phyloP scores from a whole-genome alignment of 2,113 vertebrate genomes.

The Podilymbus podiceps region DNA sequence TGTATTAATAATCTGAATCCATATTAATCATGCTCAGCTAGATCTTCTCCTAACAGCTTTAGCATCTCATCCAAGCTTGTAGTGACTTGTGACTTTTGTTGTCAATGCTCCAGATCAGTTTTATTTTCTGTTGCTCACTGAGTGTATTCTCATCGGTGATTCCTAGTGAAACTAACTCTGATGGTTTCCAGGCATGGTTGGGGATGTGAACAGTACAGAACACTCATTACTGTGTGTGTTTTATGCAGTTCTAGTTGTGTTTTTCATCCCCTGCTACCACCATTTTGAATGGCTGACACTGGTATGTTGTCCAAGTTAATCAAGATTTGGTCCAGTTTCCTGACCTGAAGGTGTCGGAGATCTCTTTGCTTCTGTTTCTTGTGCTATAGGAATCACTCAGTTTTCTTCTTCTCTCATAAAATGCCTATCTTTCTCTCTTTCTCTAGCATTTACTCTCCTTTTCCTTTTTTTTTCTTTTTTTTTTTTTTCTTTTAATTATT shows the following conservation, averaged over 20 bases:
- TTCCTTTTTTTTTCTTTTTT: background rate
- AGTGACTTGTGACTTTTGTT: background rate
- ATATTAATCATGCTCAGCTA: background rate
- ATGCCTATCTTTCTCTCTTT: background rate
- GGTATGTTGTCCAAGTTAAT: background rate
- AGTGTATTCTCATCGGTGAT: background rate
- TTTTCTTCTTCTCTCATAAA: background rate
- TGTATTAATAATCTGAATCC: background rate
- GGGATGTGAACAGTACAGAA: background rate
- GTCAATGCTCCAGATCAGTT: background rate
- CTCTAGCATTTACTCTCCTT: background rate
- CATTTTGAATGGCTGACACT: background rate
- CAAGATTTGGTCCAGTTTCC: background rate
- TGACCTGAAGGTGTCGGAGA: background rate
- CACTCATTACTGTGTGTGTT: background rate
- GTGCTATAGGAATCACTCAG: background rate
- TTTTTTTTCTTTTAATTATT: background rate
- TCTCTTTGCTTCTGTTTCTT: background rate
- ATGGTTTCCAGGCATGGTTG: background rate
- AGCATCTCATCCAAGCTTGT: background rate
- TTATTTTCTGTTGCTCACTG: background rate
- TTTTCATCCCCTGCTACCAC: background rate
- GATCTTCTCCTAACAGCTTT: background rate
- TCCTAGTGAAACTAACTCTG: background rate
- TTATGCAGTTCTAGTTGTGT: background rate